Base-by-base conservation (phyloP, 2,113 vertebrate species). In the Trichechus manatus region DNA sequence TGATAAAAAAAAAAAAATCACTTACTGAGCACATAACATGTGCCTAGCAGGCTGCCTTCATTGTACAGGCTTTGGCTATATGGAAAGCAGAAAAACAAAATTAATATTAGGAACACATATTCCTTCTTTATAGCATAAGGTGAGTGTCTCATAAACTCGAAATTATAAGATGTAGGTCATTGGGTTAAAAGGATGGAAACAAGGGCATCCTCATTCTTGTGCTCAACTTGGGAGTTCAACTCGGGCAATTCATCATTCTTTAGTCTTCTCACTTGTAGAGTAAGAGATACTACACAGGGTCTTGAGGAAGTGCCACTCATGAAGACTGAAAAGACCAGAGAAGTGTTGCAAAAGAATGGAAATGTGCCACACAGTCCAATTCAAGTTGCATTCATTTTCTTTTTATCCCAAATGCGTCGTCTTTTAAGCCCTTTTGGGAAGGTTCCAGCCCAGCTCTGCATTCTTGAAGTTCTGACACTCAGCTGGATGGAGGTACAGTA, bases 31-130 rank as follows among this genome's bases (percentile, higher is more conserved):
- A 31, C n/a, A 15, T 92, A 70, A 47, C 79, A 17, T 36, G 50
- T 79, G 27, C 39, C 36, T 47, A 72, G 23, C 50, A 88, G 61
- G 47, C 25, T 44, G 19, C 47, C 22, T 47, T 64, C 25, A 74
- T 79, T 95, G 53, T 95, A 39, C 56, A 81, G 39, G 8, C 74
- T 91, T 91, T 91, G 66, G 72, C 44, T 89, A 9, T 15, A n/a
- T 63, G 79, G 80, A 93, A 97, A 91, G 50, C 10, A 88, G 87
- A 79, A 61, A 82, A 85, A 56, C 27, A 85, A 89, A 88, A 36
- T 39, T 77, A 68, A 90, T 90, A 92, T 87, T 86, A 74, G 61
- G 68, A 68, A 64, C 36, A 68, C 59, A 61, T 29, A 39, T 84
- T 92, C 33, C 88, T 75, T 95, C 36, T 91, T 56, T 70, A 14